Evolutionary conservation across 2,797 vertebrate genomes (phyloP).

Genomic region (Prionace glauca): DNA sequence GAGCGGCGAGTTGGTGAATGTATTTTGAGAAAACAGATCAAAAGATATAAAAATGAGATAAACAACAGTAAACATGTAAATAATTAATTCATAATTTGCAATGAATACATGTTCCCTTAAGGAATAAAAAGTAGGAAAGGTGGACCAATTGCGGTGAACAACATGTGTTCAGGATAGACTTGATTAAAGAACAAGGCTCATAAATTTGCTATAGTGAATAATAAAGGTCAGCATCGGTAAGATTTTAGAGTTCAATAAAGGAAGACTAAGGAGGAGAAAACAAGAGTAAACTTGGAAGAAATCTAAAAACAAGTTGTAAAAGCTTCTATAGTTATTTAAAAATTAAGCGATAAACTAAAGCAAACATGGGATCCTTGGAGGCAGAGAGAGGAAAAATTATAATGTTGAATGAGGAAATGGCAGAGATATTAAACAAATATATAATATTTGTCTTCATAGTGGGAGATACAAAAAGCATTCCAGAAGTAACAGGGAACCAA

Average conservation of each 20-base stretch:
- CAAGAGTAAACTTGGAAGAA: background rate
- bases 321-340: background rate
- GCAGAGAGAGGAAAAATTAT: background rate
- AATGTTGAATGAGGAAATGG: background rate
- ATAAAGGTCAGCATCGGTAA: background rate
- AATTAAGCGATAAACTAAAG: background rate
- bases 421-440: background rate
- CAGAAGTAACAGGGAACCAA: background rate
- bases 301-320: background rate
- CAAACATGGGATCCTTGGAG: background rate
- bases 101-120: too few relatives aligned
- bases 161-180: background rate
- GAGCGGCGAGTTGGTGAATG: too few relatives aligned
- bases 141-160: background rate
- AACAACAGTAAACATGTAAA: too few relatives aligned
- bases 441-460: background rate
- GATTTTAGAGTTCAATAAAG: background rate
- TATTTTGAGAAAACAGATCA: too few relatives aligned
- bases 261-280: background rate
- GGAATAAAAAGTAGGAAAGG: background rate
- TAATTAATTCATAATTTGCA: too few relatives aligned
- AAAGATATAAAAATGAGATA: too few relatives aligned
- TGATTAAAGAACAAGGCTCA: background rate
- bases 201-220: background rate
- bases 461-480: background rate